Evolutionary conservation across 2,888 invertebrate genomes (phyloP).

Genomic region (Matsumyia berberina): DNA sequence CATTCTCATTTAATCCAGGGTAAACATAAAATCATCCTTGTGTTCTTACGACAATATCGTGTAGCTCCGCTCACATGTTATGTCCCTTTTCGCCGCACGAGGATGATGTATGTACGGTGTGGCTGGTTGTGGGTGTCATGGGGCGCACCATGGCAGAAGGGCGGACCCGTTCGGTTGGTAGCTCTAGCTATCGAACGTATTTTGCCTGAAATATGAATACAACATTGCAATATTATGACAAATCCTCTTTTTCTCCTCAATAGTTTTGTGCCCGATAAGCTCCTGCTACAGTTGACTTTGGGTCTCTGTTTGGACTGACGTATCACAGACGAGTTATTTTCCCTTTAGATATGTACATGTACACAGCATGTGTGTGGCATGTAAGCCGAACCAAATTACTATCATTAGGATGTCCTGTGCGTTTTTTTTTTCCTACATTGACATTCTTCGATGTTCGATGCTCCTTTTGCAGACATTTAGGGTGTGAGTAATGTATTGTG

Average conservation of each 20-base stretch:
- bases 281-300: constrained; percentile 38
- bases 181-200: constrained; percentile 55
- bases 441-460: background rate
- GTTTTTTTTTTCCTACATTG: background rate
- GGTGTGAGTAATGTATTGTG: background rate
- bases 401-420: constrained; percentile 10
- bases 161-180: constrained; percentile 11
- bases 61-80: constrained; percentile 35
- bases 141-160: constrained; percentile 2
- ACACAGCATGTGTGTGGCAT: background rate
- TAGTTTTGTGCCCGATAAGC: constrained; percentile 46
- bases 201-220: constrained; percentile 55
- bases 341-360: background rate
- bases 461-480: background rate
- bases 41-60: constrained; percentile 74
- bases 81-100: constrained; percentile 59
- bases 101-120: constrained; percentile 27
- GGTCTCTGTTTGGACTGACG: background rate
- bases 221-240: constrained; percentile 68
- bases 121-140: constrained; percentile 43
- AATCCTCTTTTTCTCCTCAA: constrained; percentile 67
- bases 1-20: constrained; percentile 76
- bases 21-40: constrained; percentile 77
- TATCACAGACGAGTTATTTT: constrained; percentile 12
- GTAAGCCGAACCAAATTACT: constrained; percentile 4